Percentiles rank a stretch among this genome's conserved stretches.
These are phyloP conservation scores for Gryon sp. DNA, from an alignment of 1,140 invertebrate genomes.

Conservation along the genomic window DNA sequence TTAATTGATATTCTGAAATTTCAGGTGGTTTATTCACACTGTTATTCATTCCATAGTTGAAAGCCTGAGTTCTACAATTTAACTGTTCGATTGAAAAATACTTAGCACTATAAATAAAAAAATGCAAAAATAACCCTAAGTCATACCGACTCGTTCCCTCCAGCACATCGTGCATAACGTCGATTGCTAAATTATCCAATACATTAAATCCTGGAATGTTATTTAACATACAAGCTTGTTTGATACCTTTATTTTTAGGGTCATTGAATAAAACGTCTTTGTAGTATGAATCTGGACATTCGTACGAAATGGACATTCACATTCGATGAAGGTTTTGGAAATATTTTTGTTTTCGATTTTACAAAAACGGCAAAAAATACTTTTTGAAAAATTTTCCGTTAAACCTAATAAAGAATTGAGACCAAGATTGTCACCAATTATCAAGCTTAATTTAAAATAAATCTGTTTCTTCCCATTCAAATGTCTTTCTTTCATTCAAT, in stretches of 20 bases:
- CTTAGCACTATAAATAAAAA: not conserved
- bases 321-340: not conserved
- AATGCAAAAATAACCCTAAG: no score
- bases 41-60: conserved; percentile 9
- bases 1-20: conserved; percentile 15
- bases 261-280: conserved; percentile 2
- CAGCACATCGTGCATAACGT: no score
- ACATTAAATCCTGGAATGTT: not conserved
- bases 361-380: conserved; percentile 20
- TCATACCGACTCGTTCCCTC: no score
- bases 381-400: conserved; percentile 4
- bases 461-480: conserved; percentile 1
- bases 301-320: not conserved
- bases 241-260: conserved; percentile 6
- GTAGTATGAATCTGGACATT: not conserved
- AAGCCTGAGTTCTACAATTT: conserved; percentile 3
- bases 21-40: conserved; percentile 26
- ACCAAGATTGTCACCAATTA: conserved; percentile 14
- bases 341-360: conserved; percentile 1
- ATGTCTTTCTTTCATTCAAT: not conserved
- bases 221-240: conserved; percentile 18
- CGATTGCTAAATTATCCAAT: no score
- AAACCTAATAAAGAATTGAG: conserved; percentile 25
- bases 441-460: conserved; percentile 15
- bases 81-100: no score